phyloP scores from a whole-genome alignment of 2,797 vertebrate genomes.

The Coendou prehensilis region DNA sequence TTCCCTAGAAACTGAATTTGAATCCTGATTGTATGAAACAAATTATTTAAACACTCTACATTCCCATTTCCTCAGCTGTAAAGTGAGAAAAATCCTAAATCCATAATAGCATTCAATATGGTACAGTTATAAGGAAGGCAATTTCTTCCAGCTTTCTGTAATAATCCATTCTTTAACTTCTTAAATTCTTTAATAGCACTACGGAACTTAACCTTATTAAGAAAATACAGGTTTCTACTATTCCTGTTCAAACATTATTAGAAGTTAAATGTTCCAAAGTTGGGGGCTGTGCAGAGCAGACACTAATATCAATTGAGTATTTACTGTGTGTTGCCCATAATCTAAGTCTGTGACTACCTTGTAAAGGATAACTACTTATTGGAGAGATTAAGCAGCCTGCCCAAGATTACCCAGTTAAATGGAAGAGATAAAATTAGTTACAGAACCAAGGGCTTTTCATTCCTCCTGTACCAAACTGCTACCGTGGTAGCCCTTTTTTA shows the following conservation, averaged over 20 bases:
- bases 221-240: constrained; percentile 2
- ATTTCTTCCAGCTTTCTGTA: not conserved
- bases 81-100: not conserved
- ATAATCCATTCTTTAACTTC: constrained; percentile 11
- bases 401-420: not conserved
- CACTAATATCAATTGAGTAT: not conserved
- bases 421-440: not conserved
- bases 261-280: constrained; percentile 12
- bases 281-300: not conserved
- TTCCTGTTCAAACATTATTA: constrained; percentile 27
- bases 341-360: not conserved
- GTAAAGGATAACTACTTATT: constrained; percentile 7
- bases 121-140: not conserved
- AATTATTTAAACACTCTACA: not conserved
- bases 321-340: not conserved
- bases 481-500: not conserved
- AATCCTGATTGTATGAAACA: not conserved
- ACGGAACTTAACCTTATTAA: constrained; percentile 22
- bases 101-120: not conserved
- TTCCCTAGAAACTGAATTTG: not conserved
- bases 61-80: constrained; percentile 9
- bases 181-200: constrained; percentile 39
- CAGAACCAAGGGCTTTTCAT: not conserved
- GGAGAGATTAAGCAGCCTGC: constrained; percentile 29
- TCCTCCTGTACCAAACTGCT: not conserved